Evolutionary conservation across 2,113 vertebrate species (phyloP).

Genomic region (Chloroceryle aenea): DNA sequence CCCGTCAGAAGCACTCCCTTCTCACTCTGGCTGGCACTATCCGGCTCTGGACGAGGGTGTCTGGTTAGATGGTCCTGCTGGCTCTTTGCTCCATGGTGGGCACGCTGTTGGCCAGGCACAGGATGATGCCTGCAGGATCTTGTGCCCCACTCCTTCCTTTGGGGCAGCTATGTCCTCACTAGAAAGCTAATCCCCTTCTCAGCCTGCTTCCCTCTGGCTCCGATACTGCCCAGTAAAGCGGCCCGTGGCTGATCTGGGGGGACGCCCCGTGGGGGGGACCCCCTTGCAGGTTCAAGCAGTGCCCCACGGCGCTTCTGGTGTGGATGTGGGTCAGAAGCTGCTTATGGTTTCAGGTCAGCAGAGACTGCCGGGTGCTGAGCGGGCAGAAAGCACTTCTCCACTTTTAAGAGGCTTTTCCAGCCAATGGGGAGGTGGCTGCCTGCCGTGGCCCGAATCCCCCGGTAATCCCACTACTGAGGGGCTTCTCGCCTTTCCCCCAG

Average conservation of each 20-base stretch:
- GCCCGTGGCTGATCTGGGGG: accelerated
- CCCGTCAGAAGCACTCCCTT: neutral
- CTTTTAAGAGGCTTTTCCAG: slow-evolving; percentile 74
- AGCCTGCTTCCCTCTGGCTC: neutral
- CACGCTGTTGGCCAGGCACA: accelerated
- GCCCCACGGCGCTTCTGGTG: neutral
- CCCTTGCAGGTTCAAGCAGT: neutral
- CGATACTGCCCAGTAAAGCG: neutral
- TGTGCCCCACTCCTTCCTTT: neutral
- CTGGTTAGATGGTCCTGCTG: neutral
- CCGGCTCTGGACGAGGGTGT: accelerated
- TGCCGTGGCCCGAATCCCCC: slow-evolving; percentile 34
- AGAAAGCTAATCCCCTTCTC: neutral
- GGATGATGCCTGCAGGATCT: neutral
- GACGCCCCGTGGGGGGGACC: neutral
- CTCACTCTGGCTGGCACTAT: neutral
- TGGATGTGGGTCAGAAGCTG: slow-evolving; percentile 49
- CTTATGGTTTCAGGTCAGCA: slow-evolving; percentile 51
- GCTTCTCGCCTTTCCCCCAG: neutral
- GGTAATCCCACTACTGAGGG: slow-evolving; percentile 27
- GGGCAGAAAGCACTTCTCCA: slow-evolving; percentile 57
- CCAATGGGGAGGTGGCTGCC: slow-evolving; percentile 62
- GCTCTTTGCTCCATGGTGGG: slow-evolving; percentile 28
- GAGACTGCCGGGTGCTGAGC: slow-evolving; percentile 32
- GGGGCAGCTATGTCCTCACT: neutral